Base-by-base conservation (phyloP, 2,113 vertebrate genomes). In the Prietella phreatophila region DNA sequence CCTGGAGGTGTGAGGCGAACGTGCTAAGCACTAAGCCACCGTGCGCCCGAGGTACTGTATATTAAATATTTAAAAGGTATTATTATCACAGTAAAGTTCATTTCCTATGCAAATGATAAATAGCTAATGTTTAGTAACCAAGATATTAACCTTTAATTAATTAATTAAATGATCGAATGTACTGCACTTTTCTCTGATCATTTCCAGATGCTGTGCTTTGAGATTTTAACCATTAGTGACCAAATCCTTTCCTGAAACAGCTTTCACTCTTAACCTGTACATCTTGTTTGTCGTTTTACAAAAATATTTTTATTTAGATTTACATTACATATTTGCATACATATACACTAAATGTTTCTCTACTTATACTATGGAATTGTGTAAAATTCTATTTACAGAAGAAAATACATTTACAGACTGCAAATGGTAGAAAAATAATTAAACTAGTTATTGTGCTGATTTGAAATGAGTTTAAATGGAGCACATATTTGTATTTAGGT, bases 131-230 rank as follows among this genome's bases (percentile, higher is more conserved):
- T 78, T 78, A 78, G 4, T 78, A 50, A n/a, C 3, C 8, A 22
- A 22, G 42, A 13, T 22, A 75, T 42, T 42, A 25, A 20, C 20
- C 36, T 25, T 42, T 75, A 9, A 25, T 75, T 42, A 42, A 42
- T 75, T 25, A 50, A 50, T 27, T 50, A 25, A 60, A n/a, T 1
- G 69, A 10, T 75, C 5, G 33, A 17, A 71, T 71, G 5, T 17
- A 86, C 42, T 65, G 58, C 47, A 39, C 4, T 65, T 65, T 65
- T 86, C 17, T 88, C 27, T 85, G 39, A 67, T 89, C 47, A 30
- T 85, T 91, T 90, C 7, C 87, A 91, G 91, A 71, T 91, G 89
- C 91, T 91, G 91, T 91, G 89, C 88, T 81, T 89, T 91, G 82
- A 87, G 88, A 50, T 86, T 71, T 80, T 90, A 88, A 88, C 82